phyloP scores from a whole-genome alignment of 2,797 vertebrate species.

The Lepidocolaptes lacrymiger region DNA sequence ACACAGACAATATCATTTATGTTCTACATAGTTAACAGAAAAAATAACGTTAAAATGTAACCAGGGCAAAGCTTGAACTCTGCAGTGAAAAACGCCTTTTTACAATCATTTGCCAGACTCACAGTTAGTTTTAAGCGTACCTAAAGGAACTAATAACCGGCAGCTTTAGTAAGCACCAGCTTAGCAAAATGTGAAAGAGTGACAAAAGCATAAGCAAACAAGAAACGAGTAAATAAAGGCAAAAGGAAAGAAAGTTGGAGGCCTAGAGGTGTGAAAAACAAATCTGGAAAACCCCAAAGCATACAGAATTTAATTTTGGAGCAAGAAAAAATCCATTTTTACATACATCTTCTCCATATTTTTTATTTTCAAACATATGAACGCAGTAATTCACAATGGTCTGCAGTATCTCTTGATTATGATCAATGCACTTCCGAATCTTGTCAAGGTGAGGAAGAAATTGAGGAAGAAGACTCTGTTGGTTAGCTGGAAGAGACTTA shows the following conservation, averaged over 20 bases:
- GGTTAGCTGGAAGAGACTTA: slow-evolving; percentile 85
- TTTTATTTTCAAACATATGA: slow-evolving; percentile 99
- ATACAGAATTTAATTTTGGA: neutral
- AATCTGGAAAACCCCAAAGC: neutral
- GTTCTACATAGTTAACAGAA: neutral
- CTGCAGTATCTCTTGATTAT: slow-evolving; percentile 93
- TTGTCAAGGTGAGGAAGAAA: slow-evolving; percentile 87
- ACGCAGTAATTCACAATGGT: slow-evolving; percentile 92
- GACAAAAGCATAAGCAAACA: neutral
- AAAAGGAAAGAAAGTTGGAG: neutral
- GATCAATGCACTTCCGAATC: slow-evolving; percentile 90
- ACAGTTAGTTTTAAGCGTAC: neutral
- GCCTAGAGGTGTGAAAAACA: neutral
- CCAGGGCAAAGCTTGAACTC: neutral
- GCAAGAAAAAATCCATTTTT: slow-evolving; percentile 25
- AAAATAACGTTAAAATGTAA: neutral
- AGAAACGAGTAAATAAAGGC: neutral
- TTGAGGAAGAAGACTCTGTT: slow-evolving; percentile 88
- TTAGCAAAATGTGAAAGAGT: neutral
- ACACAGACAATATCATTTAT: neutral
- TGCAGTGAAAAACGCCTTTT: neutral
- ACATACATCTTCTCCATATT: slow-evolving; percentile 91
- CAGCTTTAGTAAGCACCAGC: neutral
- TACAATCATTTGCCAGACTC: neutral
- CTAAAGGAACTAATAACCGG: neutral